A percentile compares a stretch with the other conserved stretches of the same genome.
These are phyloP conservation scores for Potorous gilbertii DNA, from an alignment of 2,797 vertebrate species.

Conservation along the genomic window DNA sequence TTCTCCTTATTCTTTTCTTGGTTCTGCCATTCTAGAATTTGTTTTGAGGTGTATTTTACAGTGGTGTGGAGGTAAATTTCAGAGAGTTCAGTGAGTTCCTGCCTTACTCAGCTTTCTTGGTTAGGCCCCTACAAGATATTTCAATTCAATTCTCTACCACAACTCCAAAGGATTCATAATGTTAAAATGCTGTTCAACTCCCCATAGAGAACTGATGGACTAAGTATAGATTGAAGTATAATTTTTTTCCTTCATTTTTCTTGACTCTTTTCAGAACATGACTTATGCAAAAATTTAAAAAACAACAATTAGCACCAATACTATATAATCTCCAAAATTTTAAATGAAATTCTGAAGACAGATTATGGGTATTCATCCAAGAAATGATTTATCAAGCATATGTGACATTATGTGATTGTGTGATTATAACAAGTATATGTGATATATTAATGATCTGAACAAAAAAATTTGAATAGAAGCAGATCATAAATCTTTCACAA, in stretches of 20 bases:
- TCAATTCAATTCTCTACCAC: background rate
- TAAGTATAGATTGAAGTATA: background rate
- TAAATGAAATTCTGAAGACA: background rate
- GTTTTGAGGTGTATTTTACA: background rate
- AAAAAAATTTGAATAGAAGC: background rate
- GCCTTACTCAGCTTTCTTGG: background rate
- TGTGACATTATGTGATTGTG: background rate
- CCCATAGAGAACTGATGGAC: background rate
- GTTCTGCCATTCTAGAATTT: background rate
- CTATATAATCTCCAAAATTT: background rate
- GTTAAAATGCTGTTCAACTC: background rate
- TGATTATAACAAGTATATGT: no score
- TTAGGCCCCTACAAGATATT: background rate
- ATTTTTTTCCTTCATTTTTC: background rate
- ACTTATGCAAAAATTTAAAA: background rate
- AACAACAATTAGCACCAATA: background rate
- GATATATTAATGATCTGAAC: background rate
- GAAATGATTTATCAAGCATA: background rate
- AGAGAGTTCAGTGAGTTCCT: background rate
- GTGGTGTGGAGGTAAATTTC: background rate
- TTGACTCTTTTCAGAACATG: background rate
- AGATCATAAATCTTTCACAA: background rate
- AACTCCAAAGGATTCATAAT: background rate
- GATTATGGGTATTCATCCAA: background rate
- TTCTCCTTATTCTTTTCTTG: background rate